Evolutionary conservation across 2,113 vertebrate species (phyloP), one percentile per base, ranked within the genome.

Genomic region (Pavo muticus): DNA sequence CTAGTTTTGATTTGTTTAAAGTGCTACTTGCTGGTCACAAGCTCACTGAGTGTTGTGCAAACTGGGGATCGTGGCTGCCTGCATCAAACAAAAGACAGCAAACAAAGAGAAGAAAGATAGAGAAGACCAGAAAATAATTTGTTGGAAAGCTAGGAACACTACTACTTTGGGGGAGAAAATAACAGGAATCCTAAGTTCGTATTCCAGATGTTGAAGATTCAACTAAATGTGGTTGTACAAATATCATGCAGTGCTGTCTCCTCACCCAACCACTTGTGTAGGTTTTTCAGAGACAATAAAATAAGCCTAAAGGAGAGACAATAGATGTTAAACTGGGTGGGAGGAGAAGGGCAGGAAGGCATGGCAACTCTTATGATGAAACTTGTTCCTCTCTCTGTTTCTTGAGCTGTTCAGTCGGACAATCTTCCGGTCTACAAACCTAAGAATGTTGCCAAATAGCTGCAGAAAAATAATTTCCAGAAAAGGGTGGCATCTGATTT

Each of bases 401-500:
- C 56, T 86, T 39, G 6, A 80, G 60, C 73, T 91, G 60, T 74
- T 90, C 93, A 88, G 85, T 95, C 91, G 88, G 89, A 94, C 75
- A 91, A 64, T 90, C 39, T 95, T 97, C 90, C 82, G 8, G 85
- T 93, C 75, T 52, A 86, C 72, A 93, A 95, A 68, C 44, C 44
- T 92, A 87, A 92, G 79, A 74, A 68, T 77, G 20, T 90, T 94
- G 90, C 91, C 75, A 93, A 94, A 83, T 80, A 81, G 56, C 90
- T 95, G 61, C 63, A 95, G 71, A 93, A 95, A 94, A 95, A 90
- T 86, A 90, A 90, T 95, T 94, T 96, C 94, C 91, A 95, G 94
- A 97, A 94, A 94, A 92, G 82, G 45, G 81, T 94, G 92, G 89
- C 93, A 96, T 97, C 87, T 93, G 73, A 95, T 96, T 94, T 95